Base-by-base conservation (phyloP, 2,888 invertebrate species). In the Clepsis dumicolana region DNA sequence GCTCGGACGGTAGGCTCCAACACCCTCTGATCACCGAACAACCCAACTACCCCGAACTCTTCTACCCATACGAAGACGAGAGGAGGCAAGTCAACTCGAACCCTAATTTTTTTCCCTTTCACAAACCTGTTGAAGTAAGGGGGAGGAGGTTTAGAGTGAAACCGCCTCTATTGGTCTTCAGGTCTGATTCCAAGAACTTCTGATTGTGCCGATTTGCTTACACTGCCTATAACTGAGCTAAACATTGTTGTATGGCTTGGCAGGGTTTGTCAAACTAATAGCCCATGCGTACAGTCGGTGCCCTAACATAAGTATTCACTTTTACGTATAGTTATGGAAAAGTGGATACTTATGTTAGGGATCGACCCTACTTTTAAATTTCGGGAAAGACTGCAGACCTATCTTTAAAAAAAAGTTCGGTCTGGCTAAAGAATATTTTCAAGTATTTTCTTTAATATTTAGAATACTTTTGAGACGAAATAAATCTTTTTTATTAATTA, bases 1-100 rank as follows among this genome's bases (percentile, higher is more conserved):
- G 14, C 92, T 95, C 74, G 95, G 95, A 67, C 89, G 93, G 82
- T 91, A 92, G 84, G 80, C 64, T 62, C 21, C 63, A 24, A 72
- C 67, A 69, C 70, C 70, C 38, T 65, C 59, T 68, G 60, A 61
- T 63, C 50, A n/a, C 25, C n/a, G 29, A 16, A 4, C 44, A 16
- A 18, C 44, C 29, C 29, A 16, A 24, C 24, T 35, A 44, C 8
- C 32, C n/a, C 25, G 54, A 44, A 29, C 64, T 44, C 38, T 18
- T 44, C 48, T 12, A 48, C 48, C 48, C 21, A 4, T 48, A 48
- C 21, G 48, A 48, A 48, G 48, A 21, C 21, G 21, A 48, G 18
- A 48, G 44, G 44, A 44, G 44, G 18, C 38, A 18, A 44, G 16
- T 18, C n/a, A 10, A 35, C 21, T 7, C 38, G 18, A 18, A 21